Conservation (phyloP, 1,140 invertebrate species). For the Diachasmimorpha longicaudata region DNA sequence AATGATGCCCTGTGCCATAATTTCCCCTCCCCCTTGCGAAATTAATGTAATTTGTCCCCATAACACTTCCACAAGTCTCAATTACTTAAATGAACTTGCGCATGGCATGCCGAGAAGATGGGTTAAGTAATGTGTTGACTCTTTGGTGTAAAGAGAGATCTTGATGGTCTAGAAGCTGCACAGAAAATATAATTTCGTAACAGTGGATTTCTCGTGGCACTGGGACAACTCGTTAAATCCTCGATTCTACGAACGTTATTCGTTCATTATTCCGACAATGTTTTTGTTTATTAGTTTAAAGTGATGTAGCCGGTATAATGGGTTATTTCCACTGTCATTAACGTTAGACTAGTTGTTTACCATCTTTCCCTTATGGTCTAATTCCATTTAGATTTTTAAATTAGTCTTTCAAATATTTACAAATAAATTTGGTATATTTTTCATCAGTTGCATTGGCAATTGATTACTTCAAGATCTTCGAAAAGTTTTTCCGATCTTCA, state of each 20-base stretch:
- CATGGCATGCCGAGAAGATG: neutral
- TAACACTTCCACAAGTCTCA: neutral
- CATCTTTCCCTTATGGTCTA: no score
- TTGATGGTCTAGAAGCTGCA: neutral
- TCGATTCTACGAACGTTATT: neutral
- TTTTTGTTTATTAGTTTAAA: no score
- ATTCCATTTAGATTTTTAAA: no score
- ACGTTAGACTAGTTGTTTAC: no score
- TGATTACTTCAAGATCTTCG: no score
- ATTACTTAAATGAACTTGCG: neutral
- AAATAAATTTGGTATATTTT: no score
- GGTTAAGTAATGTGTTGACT: neutral
- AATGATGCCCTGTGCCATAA: neutral
- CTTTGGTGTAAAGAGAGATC: neutral
- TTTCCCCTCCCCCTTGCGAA: neutral
- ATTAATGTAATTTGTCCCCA: neutral
- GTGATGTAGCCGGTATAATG: no score
- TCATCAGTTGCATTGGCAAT: no score
- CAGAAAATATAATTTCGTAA: conserved; percentile 2
- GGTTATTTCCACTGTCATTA: no score
- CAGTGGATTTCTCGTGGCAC: neutral
- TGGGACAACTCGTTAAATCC: neutral
- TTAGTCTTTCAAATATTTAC: no score
- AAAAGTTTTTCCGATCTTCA: no score
- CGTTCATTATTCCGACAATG: neutral